A percentile compares a stretch with the other conserved stretches of the same genome.
These are phyloP conservation scores for Aphelenchoides avenae DNA, from an alignment of 1,140 invertebrate species.

Conservation along the genomic window DNA sequence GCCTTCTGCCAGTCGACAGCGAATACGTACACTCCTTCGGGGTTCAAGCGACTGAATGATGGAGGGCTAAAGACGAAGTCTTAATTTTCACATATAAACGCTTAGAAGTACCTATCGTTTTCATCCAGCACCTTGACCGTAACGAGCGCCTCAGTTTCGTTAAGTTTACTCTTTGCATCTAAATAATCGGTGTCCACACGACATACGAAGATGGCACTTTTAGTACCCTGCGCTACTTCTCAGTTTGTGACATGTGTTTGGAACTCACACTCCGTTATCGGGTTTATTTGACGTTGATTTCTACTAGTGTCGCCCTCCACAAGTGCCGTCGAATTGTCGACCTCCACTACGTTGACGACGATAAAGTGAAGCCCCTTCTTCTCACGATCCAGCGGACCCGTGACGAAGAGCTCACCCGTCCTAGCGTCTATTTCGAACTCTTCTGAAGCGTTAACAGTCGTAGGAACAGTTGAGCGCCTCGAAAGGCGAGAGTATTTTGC, in stretches of 20 bases:
- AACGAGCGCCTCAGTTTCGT: constrained; percentile 44
- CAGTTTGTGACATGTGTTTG: too few species aligned
- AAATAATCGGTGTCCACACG: too few species aligned
- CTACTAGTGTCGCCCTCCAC: not conserved
- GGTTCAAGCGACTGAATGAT: too few species aligned
- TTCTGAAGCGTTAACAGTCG: constrained; percentile 21
- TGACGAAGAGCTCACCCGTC: constrained; percentile 46
- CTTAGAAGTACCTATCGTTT: constrained; percentile 49
- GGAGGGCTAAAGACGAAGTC: too few species aligned
- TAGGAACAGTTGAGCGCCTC: not conserved
- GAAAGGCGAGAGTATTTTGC: not conserved
- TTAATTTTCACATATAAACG: constrained; percentile 10
- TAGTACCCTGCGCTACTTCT: too few species aligned
- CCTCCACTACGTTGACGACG: constrained; percentile 45
- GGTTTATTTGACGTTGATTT: constrained; percentile 23
- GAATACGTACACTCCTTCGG: constrained; percentile 32
- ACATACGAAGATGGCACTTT: too few species aligned
- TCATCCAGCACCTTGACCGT: constrained; percentile 50
- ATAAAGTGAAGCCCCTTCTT: constrained; percentile 47
- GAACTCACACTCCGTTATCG: constrained; percentile 51
- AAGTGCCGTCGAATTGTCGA: constrained; percentile 2
- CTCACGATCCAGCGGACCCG: constrained; percentile 44
- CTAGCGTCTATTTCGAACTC: constrained; percentile 48
- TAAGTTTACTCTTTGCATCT: constrained; percentile 44
- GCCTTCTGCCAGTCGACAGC: constrained; percentile 44